Conservation (phyloP, 2,113 vertebrate genomes). For the Malaclemys terrapin region DNA sequence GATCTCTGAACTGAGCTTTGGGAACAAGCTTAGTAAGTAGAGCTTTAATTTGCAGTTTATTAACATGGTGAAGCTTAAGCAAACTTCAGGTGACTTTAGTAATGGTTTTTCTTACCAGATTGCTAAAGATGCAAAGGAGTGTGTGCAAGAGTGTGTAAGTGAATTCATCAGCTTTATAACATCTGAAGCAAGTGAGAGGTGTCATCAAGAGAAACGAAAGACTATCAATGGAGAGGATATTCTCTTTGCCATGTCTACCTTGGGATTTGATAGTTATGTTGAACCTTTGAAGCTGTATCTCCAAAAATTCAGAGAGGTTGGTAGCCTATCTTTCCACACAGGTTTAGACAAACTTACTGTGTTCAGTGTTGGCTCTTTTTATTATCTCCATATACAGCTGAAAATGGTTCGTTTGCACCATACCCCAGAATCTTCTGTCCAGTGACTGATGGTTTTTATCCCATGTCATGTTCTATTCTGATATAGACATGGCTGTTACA, state of each 20-base stretch:
- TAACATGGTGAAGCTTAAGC: neutral
- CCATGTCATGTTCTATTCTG: constrained; percentile 12
- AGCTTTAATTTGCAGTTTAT: neutral
- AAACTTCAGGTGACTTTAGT: neutral
- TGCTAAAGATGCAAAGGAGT: constrained; percentile 98
- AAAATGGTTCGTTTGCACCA: neutral
- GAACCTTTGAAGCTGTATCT: constrained; percentile 97
- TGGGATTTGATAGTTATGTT: constrained; percentile 99
- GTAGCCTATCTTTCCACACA: constrained; percentile 25
- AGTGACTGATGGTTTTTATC: neutral
- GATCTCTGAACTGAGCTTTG: too few species aligned
- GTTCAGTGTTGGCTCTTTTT: neutral
- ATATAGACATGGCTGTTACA: neutral
- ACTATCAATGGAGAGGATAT: constrained; percentile 99
- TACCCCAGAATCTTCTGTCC: neutral
- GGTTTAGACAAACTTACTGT: neutral
- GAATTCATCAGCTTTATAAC: constrained; percentile 99
- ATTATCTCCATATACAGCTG: neutral
- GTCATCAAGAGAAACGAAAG: constrained; percentile 99
- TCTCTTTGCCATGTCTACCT: constrained; percentile 98
- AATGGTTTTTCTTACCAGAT: constrained; percentile 81
- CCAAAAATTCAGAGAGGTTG: constrained; percentile 98
- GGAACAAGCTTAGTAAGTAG: neutral
- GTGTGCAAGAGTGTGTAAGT: constrained; percentile 98
- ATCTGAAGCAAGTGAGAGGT: constrained; percentile 96